A percentile compares a stretch with the other conserved stretches of the same genome.
These are phyloP conservation scores for Hypanus sabinus DNA, from an alignment of 2,113 vertebrate genomes.

Conservation along the genomic window DNA sequence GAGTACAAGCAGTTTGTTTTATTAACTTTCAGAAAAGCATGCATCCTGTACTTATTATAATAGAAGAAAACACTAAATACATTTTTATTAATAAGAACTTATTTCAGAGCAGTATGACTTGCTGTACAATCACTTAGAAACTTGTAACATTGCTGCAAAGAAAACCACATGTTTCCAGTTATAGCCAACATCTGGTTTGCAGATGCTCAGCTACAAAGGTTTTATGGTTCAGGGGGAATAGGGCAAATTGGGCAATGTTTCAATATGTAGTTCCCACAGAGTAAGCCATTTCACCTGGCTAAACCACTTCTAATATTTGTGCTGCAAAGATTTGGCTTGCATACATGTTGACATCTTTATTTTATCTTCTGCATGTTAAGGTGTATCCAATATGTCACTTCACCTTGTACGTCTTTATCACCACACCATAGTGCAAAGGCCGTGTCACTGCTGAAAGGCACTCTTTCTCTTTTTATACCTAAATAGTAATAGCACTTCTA, in stretches of 20 bases:
- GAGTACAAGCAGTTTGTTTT: not conserved
- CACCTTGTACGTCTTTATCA: not conserved
- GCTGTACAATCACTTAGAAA: not conserved
- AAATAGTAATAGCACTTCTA: not conserved
- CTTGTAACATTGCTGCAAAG: not conserved
- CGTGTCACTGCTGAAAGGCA: not conserved
- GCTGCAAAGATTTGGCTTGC: not conserved
- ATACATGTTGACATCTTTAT: not conserved
- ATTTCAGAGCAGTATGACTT: not conserved
- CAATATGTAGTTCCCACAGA: not conserved
- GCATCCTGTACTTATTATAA: not conserved
- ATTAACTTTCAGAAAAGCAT: not conserved
- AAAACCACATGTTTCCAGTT: slow-evolving; percentile 24
- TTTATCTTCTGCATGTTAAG: not conserved
- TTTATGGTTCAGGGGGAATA: not conserved
- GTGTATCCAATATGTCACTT: not conserved
- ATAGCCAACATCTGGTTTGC: slow-evolving; percentile 4
- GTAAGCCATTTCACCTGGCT: not conserved
- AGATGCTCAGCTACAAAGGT: slow-evolving; percentile 32
- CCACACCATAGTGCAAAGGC: too few species aligned
- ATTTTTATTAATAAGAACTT: not conserved
- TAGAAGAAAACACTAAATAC: not conserved
- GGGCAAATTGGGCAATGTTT: not conserved
- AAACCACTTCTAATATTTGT: not conserved
- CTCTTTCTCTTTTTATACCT: not conserved